Base-by-base conservation (phyloP, 2,888 invertebrate genomes). In the Agrenia bidenticulata region DNA sequence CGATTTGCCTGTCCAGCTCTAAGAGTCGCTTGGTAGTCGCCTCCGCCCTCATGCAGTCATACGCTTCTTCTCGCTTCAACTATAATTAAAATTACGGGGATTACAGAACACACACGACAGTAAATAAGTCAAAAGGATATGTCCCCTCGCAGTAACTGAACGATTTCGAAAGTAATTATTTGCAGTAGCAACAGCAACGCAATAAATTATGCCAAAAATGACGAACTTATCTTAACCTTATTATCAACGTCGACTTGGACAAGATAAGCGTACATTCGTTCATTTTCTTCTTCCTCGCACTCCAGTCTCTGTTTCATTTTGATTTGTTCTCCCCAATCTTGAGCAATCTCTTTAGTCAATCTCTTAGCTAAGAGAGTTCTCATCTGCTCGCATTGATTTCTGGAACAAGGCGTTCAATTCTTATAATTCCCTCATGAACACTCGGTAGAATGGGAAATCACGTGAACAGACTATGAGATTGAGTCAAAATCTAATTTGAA, bases 281-380 rank as follows among this genome's bases (percentile, higher is more conserved):
- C 73, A 61, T 73, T 71, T 59, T 70, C 70, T 26, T 70, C 64
- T 24, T 66, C 23, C 24, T 75, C 73, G 42, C 71, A 68, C 39
- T 73, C 72, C 15, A 73, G 54, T 13, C 73, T 60, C 24, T 67
- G 37, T 57, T 73, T 75, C 63, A 73, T 63, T 50, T 63, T 57
- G 13, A 73, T 61, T 63, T 74, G 75, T 42, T 64, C 69, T 24
- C 55, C 68, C 73, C 74, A 74, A 51, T 76, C 74, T 27, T 64
- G 60, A 21, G 61, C 59, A n/a, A 74, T 74, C 60, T 72, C 69
- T 60, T 72, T 71, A 2, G 67, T 64, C 61, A 73, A 60, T 53
- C 69, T 64, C 63, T 73, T 63, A 5, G 67, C 63, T 37, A 73
- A 45, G 5, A 73, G 57, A 13, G 71, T 62, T 57, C 75, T 50